Conservation (phyloP, 1,140 invertebrate species). For the Drosophila ficusphila region DNA sequence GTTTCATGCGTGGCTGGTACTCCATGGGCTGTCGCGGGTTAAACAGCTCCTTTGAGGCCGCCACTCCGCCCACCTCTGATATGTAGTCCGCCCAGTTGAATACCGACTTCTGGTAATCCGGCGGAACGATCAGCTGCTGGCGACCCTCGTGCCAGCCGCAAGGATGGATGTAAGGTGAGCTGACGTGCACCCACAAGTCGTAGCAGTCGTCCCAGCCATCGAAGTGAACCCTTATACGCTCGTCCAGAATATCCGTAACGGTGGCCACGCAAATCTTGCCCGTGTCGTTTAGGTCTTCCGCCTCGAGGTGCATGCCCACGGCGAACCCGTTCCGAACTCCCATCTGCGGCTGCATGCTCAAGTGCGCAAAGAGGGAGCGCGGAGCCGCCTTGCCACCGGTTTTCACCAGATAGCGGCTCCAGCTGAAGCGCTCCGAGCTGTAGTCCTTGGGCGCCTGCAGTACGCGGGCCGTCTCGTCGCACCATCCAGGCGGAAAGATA, state of each 20-base stretch:
- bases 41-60: conserved; percentile 94
- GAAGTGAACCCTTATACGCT: conserved; percentile 95
- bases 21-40: conserved; percentile 90
- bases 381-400: conserved; percentile 92
- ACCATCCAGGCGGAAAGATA: conserved; percentile 97
- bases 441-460: conserved; percentile 91
- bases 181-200: conserved; percentile 96
- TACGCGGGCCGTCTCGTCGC: conserved; percentile 91
- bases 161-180: conserved; percentile 96
- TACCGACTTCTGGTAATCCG: conserved; percentile 87
- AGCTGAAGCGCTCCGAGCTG: conserved; percentile 89
- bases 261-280: conserved; percentile 94
- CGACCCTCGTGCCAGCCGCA: conserved; percentile 96
- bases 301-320: conserved; percentile 97
- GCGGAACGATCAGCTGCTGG: conserved; percentile 91
- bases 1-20: conserved; percentile 94
- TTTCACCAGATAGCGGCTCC: conserved; percentile 93
- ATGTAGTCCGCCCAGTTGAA: conserved; percentile 96
- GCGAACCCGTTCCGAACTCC: conserved; percentile 50
- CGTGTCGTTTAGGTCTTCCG: conserved; percentile 96
- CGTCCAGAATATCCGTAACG: conserved; percentile 92
- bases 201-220: conserved; percentile 97
- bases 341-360: conserved; percentile 68
- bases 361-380: conserved; percentile 89
- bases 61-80: conserved; percentile 88